Conservation (phyloP, 2,113 vertebrate genomes). For the Coracopsis vasa region DNA sequence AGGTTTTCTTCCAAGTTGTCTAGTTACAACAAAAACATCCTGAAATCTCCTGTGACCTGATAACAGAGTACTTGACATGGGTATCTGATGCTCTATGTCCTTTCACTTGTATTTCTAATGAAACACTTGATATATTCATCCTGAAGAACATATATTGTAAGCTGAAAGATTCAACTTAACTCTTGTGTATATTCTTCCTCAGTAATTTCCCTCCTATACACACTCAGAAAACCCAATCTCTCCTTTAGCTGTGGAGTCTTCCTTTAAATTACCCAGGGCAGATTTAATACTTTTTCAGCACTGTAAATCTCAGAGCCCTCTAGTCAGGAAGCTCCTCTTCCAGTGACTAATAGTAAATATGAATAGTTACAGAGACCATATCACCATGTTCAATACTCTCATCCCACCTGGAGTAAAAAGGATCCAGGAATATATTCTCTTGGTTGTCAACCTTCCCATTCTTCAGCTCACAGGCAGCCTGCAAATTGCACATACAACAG, state of each 20-base stretch:
- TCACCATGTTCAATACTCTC: neutral
- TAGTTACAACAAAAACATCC: neutral
- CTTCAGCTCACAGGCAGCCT: neutral
- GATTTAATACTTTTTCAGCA: neutral
- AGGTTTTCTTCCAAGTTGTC: neutral
- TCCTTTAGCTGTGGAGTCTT: neutral
- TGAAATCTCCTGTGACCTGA: neutral
- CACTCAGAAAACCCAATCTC: neutral
- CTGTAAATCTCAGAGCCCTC: neutral
- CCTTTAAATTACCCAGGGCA: neutral
- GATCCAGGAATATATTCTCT: neutral
- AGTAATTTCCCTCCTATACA: accelerated
- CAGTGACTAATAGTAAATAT: neutral
- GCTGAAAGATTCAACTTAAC: neutral
- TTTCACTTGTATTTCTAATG: neutral
- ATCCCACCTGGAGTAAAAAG: neutral
- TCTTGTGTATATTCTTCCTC: neutral
- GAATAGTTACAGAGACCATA: neutral
- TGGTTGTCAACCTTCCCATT: neutral
- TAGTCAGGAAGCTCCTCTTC: neutral
- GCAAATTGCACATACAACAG: neutral
- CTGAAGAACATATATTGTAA: neutral
- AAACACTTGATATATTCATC: neutral
- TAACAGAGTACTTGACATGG: neutral
- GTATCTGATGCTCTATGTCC: neutral